A percentile compares a stretch with the other conserved stretches of the same genome.
These are phyloP conservation scores for Reticulitermes speratus DNA, from an alignment of 1,140 invertebrate species.

Conservation along the genomic window DNA sequence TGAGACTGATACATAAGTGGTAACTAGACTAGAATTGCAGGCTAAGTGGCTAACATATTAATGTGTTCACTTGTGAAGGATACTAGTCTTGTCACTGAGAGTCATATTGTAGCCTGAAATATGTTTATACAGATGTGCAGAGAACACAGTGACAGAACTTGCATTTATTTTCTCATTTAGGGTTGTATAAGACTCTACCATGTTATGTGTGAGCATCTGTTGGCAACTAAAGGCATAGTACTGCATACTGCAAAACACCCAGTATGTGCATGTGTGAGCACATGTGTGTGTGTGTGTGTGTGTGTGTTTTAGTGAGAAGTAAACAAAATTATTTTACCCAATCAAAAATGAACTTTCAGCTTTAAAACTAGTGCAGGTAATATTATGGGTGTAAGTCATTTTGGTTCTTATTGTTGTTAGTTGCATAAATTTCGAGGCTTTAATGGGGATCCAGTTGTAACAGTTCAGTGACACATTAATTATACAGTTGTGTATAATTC, in stretches of 20 bases:
- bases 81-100: background rate
- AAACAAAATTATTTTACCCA: background rate
- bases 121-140: background rate
- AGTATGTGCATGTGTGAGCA: background rate
- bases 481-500: background rate
- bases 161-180: slow-evolving; percentile 5
- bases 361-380: background rate
- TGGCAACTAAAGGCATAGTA: background rate
- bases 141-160: background rate
- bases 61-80: background rate
- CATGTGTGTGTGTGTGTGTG: background rate
- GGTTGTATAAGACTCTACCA: background rate
- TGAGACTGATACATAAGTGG: background rate
- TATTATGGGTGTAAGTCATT: background rate
- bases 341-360: slow-evolving; percentile 13
- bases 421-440: background rate
- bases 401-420: background rate
- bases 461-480: background rate
- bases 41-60: background rate
- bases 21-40: background rate
- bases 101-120: background rate
- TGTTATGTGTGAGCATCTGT: background rate
- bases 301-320: background rate
- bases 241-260: slow-evolving; percentile 1
- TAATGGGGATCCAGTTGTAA: background rate